These are phyloP conservation scores for Rhaphigaster nebulosa DNA, from an alignment of 2,888 invertebrate species.

Conservation along the genomic window DNA sequence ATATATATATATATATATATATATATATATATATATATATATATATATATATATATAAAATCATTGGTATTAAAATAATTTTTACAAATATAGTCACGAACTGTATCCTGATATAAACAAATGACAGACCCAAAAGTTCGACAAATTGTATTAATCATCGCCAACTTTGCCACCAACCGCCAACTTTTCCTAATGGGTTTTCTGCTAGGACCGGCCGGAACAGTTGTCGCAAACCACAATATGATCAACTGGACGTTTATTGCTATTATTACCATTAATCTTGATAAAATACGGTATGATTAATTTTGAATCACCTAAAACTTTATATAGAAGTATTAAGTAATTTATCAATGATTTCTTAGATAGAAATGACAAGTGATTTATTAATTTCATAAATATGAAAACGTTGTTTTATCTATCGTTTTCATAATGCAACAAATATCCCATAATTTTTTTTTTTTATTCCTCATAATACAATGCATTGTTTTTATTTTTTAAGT, in stretches of 20 bases:
- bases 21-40: no score
- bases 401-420: no score
- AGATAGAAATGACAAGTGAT: no score
- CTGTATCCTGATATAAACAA: neutral
- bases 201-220: neutral
- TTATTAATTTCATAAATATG: no score
- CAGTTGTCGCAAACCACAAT: slow-evolving; percentile 11
- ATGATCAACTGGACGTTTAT: neutral
- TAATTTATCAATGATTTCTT: no score
- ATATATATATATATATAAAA: no score
- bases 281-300: neutral
- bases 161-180: neutral
- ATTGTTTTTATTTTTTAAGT: no score
- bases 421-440: no score
- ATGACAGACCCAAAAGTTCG: neutral
- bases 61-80: neutral
- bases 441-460: no score
- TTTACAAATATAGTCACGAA: neutral
- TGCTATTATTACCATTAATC: neutral
- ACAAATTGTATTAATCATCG: slow-evolving; percentile 19
- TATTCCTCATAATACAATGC: no score
- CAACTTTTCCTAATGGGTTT: slow-evolving; percentile 18
- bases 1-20: no score
- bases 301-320: neutral
- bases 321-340: no score